Conservation (phyloP, 2,113 vertebrate species). For the Catharus minimus region DNA sequence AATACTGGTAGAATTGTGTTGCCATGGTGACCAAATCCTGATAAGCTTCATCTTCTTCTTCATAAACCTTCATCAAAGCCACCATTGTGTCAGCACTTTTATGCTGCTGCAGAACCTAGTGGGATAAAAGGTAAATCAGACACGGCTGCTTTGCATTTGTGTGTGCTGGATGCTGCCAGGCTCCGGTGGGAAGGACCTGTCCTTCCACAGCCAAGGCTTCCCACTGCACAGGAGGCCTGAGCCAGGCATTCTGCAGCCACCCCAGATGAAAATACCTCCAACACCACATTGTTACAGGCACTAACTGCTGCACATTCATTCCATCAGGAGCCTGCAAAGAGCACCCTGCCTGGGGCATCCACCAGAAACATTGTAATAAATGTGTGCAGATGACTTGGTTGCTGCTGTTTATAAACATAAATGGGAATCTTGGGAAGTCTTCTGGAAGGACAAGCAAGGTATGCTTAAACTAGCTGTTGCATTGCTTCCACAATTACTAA, state of each 20-base stretch:
- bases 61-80: constrained; percentile 84
- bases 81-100: constrained; percentile 81
- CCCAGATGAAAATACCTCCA: neutral
- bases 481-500: neutral
- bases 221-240: neutral
- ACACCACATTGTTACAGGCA: neutral
- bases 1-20: constrained; percentile 91
- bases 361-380: neutral
- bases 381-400: neutral
- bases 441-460: neutral
- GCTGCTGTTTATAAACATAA: neutral
- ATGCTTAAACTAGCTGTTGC: neutral
- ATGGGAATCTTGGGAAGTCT: neutral
- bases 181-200: neutral
- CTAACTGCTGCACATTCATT: neutral
- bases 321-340: neutral
- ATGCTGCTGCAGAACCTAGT: constrained; percentile 87
- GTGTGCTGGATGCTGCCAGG: neutral
- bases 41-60: constrained; percentile 88
- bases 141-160: neutral
- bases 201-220: neutral
- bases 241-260: neutral
- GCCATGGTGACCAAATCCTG: constrained; percentile 85
- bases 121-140: constrained; percentile 38
- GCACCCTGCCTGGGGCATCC: neutral